These are phyloP conservation scores for Holcopasites calliopsidis DNA, from an alignment of 1,140 invertebrate genomes.

Conservation along the genomic window DNA sequence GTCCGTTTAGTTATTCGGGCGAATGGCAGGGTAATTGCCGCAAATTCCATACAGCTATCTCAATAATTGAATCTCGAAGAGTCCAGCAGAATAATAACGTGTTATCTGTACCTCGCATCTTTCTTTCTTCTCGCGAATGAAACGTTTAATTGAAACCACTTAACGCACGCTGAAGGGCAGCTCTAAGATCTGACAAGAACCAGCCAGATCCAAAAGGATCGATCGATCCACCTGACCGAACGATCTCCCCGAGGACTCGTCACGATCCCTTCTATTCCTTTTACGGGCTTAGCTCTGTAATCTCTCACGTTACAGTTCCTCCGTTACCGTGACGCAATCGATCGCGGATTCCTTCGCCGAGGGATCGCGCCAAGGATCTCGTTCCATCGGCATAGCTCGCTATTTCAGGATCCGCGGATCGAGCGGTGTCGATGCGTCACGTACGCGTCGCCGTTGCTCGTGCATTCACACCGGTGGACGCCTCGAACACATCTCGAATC, in stretches of 20 bases:
- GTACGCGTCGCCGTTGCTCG: constrained; percentile 49
- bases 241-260: not conserved
- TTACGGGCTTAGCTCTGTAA: constrained; percentile 1
- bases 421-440: constrained; percentile 36
- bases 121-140: no score
- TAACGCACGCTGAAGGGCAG: no score
- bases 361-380: constrained; percentile 27
- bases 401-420: constrained; percentile 17
- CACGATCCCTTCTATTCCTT: not conserved
- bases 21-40: no score
- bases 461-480: constrained; percentile 65
- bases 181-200: no score
- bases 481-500: constrained; percentile 71
- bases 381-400: constrained; percentile 18
- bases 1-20: no score
- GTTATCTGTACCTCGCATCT: no score
- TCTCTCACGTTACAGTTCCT: constrained; percentile 14
- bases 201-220: not conserved
- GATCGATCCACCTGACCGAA: not conserved
- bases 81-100: no score
- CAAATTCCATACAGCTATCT: no score
- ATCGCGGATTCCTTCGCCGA: constrained; percentile 3
- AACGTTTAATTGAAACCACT: no score
- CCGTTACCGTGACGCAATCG: constrained; percentile 18
- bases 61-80: no score